phyloP scores from a whole-genome alignment of 1,140 invertebrate genomes.

The Lithobius niger region DNA sequence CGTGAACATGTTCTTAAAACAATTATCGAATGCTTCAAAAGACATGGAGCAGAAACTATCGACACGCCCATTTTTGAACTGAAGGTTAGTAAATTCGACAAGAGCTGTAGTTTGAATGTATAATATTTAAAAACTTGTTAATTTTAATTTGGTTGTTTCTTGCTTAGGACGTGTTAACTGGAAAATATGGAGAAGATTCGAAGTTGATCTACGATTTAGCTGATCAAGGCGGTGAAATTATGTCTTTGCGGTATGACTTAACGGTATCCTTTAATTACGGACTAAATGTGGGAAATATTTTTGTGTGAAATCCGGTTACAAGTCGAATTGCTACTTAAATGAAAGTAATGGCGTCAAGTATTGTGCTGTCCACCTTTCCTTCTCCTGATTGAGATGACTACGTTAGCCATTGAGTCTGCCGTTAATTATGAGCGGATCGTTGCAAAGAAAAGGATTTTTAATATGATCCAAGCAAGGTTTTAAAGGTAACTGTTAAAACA shows the following conservation, averaged over 20 bases:
- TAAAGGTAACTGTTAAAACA: too few relatives aligned
- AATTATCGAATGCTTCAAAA: conserved; percentile 83
- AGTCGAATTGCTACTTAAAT: too few relatives aligned
- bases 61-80: conserved; percentile 99
- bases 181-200: conserved; percentile 99
- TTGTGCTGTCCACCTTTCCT: too few relatives aligned
- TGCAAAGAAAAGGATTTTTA: too few relatives aligned
- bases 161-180: conserved; percentile 84
- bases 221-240: conserved; percentile 92
- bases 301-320: too few relatives aligned
- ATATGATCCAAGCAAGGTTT: too few relatives aligned
- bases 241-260: conserved; percentile 41
- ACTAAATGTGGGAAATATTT: too few relatives aligned
- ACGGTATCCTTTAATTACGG: conserved; percentile 36
- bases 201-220: conserved; percentile 97
- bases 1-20: conserved; percentile 76
- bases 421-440: conserved; percentile 85
- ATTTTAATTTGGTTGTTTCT: conserved; percentile 4
- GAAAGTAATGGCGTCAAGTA: too few relatives aligned
- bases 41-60: conserved; percentile 95
- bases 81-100: conserved; percentile 46
- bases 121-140: background rate
- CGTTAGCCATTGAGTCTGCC: conserved; percentile 97
- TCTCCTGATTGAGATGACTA: too few relatives aligned
- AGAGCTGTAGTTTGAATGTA: background rate